Evolutionary conservation across 2,113 vertebrate genomes (phyloP).

Genomic region (Pseudolaguvia tuberculata): DNA sequence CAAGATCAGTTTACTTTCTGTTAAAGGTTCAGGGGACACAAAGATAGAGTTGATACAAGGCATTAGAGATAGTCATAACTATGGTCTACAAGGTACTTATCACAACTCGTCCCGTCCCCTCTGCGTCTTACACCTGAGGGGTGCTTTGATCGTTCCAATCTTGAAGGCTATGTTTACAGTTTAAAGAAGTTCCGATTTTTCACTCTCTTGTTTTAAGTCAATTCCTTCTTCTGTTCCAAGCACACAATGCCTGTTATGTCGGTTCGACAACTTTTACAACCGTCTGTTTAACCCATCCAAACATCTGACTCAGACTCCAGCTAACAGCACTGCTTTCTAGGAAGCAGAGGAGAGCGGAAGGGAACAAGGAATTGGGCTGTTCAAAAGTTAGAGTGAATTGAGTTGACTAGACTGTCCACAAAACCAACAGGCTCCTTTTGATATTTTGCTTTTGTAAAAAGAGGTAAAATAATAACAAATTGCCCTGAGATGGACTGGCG

Average conservation of each 20-base stretch:
- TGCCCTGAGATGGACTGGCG: too few relatives aligned
- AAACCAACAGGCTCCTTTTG: background rate
- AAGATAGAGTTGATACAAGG: too few relatives aligned
- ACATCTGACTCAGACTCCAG: slow-evolving; percentile 31
- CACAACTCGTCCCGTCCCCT: slow-evolving; percentile 21
- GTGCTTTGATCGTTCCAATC: slow-evolving; percentile 59
- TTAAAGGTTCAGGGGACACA: too few relatives aligned
- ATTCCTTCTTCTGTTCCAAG: slow-evolving; percentile 58
- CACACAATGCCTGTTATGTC: slow-evolving; percentile 63
- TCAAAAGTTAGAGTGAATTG: background rate
- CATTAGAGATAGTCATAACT: too few relatives aligned
- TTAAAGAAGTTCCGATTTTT: slow-evolving; percentile 58
- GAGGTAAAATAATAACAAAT: background rate
- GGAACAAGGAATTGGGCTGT: slow-evolving; percentile 38
- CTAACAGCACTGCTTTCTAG: slow-evolving; percentile 50
- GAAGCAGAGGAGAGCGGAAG: slow-evolving; percentile 57
- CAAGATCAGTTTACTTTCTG: too few relatives aligned
- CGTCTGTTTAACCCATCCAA: slow-evolving; percentile 46
- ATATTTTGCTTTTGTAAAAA: background rate
- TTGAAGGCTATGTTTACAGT: slow-evolving; percentile 39
- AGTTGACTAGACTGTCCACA: background rate
- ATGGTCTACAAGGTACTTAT: background rate
- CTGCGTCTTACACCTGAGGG: slow-evolving; percentile 36
- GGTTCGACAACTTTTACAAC: slow-evolving; percentile 25
- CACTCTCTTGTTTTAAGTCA: slow-evolving; percentile 63